These are phyloP conservation scores for Ctena decussata DNA, from an alignment of 2,888 invertebrate genomes.

Conservation along the genomic window DNA sequence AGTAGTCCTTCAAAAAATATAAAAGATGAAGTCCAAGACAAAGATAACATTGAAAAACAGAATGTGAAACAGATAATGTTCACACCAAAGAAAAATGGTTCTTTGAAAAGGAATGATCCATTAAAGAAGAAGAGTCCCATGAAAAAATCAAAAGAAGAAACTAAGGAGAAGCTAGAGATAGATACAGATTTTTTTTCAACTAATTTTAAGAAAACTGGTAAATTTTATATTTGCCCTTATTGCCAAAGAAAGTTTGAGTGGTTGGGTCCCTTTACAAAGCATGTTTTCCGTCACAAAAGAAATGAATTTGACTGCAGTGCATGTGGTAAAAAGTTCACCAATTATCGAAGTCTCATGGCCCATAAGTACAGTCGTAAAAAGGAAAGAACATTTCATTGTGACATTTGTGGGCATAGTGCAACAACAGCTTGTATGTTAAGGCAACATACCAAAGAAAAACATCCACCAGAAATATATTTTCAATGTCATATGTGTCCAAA, in stretches of 20 bases:
- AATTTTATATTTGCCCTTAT: not conserved
- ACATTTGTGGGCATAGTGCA: conserved; percentile 23
- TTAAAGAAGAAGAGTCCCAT: too few species aligned
- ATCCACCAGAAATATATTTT: conserved; percentile 13
- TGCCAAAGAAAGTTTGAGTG: not conserved
- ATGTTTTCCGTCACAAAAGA: conserved; percentile 26
- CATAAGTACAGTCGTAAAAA: conserved; percentile 30
- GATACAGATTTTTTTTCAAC: too few species aligned
- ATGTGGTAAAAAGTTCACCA: conserved; percentile 38
- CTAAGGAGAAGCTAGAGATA: too few species aligned
- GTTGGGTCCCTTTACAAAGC: conserved; percentile 13
- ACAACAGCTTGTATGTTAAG: conserved; percentile 33
- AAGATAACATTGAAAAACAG: too few species aligned
- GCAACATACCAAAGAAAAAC: conserved; percentile 26
- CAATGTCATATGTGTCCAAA: conserved; percentile 44
- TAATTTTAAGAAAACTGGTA: not conserved
- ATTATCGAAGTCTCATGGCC: conserved; percentile 22
- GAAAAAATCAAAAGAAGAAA: not conserved
- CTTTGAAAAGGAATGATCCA: too few species aligned
- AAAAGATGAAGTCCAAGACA: too few species aligned
- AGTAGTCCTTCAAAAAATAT: too few species aligned
- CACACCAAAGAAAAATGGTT: too few species aligned
- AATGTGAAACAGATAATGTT: too few species aligned
- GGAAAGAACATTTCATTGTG: conserved; percentile 24
- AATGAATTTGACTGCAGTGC: conserved; percentile 44